Evolutionary conservation across 2,888 invertebrate genomes (phyloP).

Genomic region (Lithodes maja): DNA sequence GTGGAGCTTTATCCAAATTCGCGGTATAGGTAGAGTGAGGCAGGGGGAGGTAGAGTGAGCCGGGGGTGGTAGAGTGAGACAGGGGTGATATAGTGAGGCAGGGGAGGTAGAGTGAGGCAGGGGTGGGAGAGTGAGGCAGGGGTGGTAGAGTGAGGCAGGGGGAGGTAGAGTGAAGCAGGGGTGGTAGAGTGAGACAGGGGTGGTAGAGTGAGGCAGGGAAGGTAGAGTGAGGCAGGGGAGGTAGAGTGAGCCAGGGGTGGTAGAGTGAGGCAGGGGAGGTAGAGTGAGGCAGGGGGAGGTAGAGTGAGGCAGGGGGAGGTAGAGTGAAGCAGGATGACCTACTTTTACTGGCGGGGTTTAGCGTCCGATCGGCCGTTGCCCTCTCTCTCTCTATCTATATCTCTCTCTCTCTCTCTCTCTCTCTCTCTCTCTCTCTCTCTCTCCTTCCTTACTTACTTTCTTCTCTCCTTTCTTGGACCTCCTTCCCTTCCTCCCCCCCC

Average conservation of each 20-base stretch:
- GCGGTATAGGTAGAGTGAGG: background rate
- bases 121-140: background rate
- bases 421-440: slow-evolving; percentile 4
- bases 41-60: background rate
- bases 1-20: too few species aligned
- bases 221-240: background rate
- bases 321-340: slow-evolving; percentile 3
- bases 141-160: background rate
- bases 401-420: background rate
- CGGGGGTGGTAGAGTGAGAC: background rate
- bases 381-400: background rate
- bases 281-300: background rate
- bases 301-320: background rate
- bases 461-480: background rate
- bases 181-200: background rate
- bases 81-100: too few species aligned
- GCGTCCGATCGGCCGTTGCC: slow-evolving; percentile 19
- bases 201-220: background rate
- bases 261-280: background rate
- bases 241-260: background rate
- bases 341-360: slow-evolving; percentile 31
- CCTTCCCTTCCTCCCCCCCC: background rate
- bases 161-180: background rate
- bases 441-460: background rate
- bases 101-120: background rate